These are phyloP conservation scores for Brenthis ino DNA, from an alignment of 2,888 invertebrate species.

Conservation along the genomic window DNA sequence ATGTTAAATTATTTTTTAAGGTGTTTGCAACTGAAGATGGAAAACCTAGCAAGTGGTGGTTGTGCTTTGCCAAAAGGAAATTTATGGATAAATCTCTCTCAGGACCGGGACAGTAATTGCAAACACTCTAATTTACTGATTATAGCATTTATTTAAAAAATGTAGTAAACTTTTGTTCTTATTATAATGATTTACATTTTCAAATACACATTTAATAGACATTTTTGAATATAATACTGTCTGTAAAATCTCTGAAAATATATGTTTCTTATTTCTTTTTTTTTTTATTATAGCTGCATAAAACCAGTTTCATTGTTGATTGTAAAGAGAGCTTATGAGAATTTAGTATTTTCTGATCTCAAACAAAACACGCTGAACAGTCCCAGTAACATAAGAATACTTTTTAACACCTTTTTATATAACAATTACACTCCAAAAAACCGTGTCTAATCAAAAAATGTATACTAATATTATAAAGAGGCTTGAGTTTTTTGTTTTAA, in stretches of 20 bases:
- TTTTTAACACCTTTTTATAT: too few relatives aligned
- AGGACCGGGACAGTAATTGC: slow-evolving; percentile 89
- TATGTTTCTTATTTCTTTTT: not conserved
- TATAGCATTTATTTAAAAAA: slow-evolving; percentile 35
- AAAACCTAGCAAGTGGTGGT: slow-evolving; percentile 99
- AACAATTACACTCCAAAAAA: too few relatives aligned
- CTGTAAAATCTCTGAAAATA: slow-evolving; percentile 7
- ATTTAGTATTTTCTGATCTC: too few relatives aligned
- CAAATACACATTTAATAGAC: not conserved
- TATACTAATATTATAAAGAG: too few relatives aligned
- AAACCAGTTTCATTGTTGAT: not conserved
- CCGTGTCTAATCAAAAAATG: too few relatives aligned
- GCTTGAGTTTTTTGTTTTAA: too few relatives aligned
- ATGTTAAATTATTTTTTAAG: slow-evolving; percentile 45
- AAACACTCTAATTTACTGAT: slow-evolving; percentile 11
- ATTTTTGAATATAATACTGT: slow-evolving; percentile 6
- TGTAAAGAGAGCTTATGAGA: not conserved
- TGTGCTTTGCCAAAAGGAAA: slow-evolving; percentile 99
- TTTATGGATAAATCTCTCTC: slow-evolving; percentile 99
- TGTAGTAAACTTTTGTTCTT: slow-evolving; percentile 2
- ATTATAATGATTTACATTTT: slow-evolving; percentile 1
- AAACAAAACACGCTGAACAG: too few relatives aligned
- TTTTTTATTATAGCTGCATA: slow-evolving; percentile 3
- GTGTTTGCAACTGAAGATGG: slow-evolving; percentile 94
- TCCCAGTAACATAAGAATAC: too few relatives aligned